Evolutionary conservation across 1,140 invertebrate genomes (phyloP), one percentile per base, ranked within the genome.

Genomic region (Anadara kagoshimensis): DNA sequence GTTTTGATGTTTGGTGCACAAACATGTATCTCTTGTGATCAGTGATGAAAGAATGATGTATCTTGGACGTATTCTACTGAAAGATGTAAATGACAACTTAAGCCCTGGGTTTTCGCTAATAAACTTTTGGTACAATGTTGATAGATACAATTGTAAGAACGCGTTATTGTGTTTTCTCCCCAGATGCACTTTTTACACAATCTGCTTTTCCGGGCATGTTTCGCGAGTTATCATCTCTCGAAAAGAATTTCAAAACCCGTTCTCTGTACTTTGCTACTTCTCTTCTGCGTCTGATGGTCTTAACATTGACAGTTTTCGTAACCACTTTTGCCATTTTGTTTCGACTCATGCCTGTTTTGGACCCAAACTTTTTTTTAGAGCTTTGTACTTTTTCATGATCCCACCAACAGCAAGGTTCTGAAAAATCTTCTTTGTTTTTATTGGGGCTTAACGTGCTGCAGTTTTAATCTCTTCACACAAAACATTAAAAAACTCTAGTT

Each of bases 1-100:
- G 24, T 73, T 69, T 29, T 77, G 70, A 49, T 77, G 69, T 59
- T 73, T 77, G 10, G 29, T 16, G 41, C 44, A 29, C 36, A 64
- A 41, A 24, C 45, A 62, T 2, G 12, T 56, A 20, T 54, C 56
- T 62, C 59, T 4, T 16, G 43, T 22, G 12, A 44, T 44, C 1
- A 36, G 45, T 5, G 20, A 44, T 11, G 49, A 36, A 45, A 53
- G n/a, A 1, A 26, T 8, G 10, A 69, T 54, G 29, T 69, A 20
- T 14, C 53, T 69, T 49, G 66, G 53, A 11, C 44, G 20, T 10
- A 58, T 16, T 20, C 67, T 14, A 26, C 36, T 49, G 4, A 75
- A 59, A 16, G 61, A 58, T 20, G 62, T 18, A 24, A 62, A 20
- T 29, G 47, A 68, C 29, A 73, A 62, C 29, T 56, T 62, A 18